Evolutionary conservation across 1,140 invertebrate genomes (phyloP), one percentile per base, ranked within the genome.

Genomic region (Leptinotarsa texana): DNA sequence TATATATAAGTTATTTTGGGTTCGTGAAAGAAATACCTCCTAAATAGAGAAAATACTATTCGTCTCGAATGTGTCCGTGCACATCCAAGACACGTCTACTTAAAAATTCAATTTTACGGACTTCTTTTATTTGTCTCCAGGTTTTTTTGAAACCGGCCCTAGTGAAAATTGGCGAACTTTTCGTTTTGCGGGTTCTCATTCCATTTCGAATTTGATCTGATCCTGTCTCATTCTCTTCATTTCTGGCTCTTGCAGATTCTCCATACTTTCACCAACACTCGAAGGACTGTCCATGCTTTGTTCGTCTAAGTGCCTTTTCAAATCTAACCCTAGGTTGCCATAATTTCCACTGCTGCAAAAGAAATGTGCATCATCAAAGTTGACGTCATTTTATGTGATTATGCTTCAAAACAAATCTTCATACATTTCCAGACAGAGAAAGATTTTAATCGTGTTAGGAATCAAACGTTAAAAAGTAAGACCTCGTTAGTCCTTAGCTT

Each of bases 261-360:
- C 79, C 51, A 76, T 72, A 27, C 74, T 78, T 66, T 82, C 84
- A 4, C 79, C 82, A 48, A 80, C 77, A 74, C 83, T 83, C 27
- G 79, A 79, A 17, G 83, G 83, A 78, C 84, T 85, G 18, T 78
- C 84, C 17, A 79, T 76, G 71, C 80, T 81, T 69, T 83, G 82
- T n/a, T 82, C 80, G 27, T 85, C 84, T 22, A 84, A 67, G 70
- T 84, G 84, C 74, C 84, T 78, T 69, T 85, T 85, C 27, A 85
- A 72, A 74, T 85, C 84, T 51, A 84, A 49, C 18, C 84, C 81
- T 15, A 78, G 72, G 63, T 65, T 78, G 62, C 67, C 73, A 73
- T 80, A 83, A 77, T 73, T 78, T 24, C 69, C 77, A 22, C 48
- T 72, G 70, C 70, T 72, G 57, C 17, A 61, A 70, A 6, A 15